These are phyloP conservation scores for Romanomermis culicivorax DNA, from an alignment of 2,888 invertebrate species.

Conservation along the genomic window DNA sequence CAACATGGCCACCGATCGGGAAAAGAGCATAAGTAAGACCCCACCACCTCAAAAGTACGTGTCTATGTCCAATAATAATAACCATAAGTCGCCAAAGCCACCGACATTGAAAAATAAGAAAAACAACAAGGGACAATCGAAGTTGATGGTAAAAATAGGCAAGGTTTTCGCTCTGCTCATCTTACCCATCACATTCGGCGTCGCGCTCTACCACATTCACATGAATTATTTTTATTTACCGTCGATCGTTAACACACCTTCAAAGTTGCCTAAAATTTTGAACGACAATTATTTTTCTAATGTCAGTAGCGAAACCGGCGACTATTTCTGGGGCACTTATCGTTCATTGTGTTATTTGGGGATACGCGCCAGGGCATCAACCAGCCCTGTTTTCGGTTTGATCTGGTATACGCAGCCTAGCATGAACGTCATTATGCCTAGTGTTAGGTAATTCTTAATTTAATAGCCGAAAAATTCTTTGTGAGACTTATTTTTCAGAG, in stretches of 20 bases:
- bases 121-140: not conserved
- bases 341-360: conserved; percentile 68
- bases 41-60: no score
- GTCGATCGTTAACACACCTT: conserved; percentile 2
- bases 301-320: conserved; percentile 33
- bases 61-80: no score
- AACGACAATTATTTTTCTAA: not conserved
- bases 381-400: conserved; percentile 68
- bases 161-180: not conserved
- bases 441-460: conserved; percentile 6
- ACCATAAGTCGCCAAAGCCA: not conserved
- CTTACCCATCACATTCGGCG: conserved; percentile 4
- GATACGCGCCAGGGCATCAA: conserved; percentile 64
- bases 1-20: no score
- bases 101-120: not conserved
- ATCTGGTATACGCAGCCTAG: conserved; percentile 73
- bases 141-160: not conserved
- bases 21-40: no score
- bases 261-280: conserved; percentile 4
- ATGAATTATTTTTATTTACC: conserved; percentile 4
- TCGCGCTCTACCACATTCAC: conserved; percentile 1
- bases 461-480: no score
- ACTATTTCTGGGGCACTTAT: conserved; percentile 81
- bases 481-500: conserved; percentile 25
- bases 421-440: conserved; percentile 6